phyloP scores from a whole-genome alignment of 2,797 vertebrate species.

The Prionace glauca region DNA sequence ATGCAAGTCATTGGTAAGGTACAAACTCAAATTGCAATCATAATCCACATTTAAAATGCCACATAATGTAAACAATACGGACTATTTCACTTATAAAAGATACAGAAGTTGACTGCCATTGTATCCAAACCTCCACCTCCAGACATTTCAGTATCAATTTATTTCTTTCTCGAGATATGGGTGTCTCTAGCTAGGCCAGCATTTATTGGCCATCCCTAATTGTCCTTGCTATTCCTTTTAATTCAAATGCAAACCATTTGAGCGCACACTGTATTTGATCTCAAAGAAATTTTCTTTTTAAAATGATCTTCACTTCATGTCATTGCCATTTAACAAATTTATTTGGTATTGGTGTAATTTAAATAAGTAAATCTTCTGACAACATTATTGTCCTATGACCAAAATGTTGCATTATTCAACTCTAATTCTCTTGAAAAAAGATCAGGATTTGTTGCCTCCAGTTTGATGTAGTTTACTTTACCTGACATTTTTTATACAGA shows the following conservation, averaged over 20 bases:
- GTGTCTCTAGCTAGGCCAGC: no score
- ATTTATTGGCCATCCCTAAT: no score
- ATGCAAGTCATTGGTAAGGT: neutral
- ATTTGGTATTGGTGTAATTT: neutral
- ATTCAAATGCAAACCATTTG: neutral
- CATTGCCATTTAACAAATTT: neutral
- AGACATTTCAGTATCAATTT: neutral
- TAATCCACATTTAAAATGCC: neutral
- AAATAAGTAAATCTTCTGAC: neutral
- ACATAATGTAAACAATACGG: neutral
- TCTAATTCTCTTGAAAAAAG: neutral
- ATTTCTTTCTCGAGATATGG: no score
- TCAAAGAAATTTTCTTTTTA: neutral
- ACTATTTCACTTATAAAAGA: neutral
- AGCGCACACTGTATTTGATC: neutral
- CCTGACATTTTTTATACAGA: neutral
- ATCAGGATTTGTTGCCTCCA: neutral
- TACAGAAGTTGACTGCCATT: neutral
- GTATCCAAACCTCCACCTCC: neutral
- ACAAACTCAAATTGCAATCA: neutral
- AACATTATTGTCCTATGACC: neutral
- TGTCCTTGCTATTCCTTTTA: neutral
- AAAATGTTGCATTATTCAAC: neutral
- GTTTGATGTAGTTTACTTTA: neutral
- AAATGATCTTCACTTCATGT: neutral